Evolutionary conservation across 2,113 vertebrate genomes (phyloP).

Genomic region (Melanotaenia duboulayi): DNA sequence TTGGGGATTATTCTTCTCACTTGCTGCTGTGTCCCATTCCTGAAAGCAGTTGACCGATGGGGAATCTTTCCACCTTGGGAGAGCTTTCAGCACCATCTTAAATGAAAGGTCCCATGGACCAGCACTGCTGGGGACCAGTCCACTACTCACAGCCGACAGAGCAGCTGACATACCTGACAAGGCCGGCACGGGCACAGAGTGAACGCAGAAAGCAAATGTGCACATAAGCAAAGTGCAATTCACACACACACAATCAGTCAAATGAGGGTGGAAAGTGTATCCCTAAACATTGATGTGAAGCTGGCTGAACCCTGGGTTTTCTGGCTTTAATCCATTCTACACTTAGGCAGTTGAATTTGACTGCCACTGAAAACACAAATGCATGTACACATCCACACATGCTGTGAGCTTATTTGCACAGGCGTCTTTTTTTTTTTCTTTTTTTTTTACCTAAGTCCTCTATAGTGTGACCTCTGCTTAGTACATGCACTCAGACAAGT

Average conservation of each 20-base stretch:
- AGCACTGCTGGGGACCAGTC: constrained; percentile 30
- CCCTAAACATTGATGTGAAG: constrained; percentile 73
- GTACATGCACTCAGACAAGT: constrained; percentile 43
- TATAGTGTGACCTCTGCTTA: constrained; percentile 71
- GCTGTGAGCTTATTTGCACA: constrained; percentile 62
- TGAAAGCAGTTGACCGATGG: constrained; percentile 65
- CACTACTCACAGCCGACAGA: constrained; percentile 50
- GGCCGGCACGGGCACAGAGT: constrained; percentile 60
- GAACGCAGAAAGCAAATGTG: constrained; percentile 50
- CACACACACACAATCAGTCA: constrained; percentile 26
- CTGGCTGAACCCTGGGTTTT: constrained; percentile 53
- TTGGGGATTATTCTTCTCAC: constrained; percentile 45
- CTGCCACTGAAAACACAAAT: constrained; percentile 54
- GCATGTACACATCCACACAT: constrained; percentile 14
- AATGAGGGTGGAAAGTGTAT: constrained; percentile 77
- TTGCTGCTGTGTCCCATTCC: constrained; percentile 60
- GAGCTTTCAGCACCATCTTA: constrained; percentile 76
- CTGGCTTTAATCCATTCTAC: constrained; percentile 53
- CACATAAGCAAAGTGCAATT: constrained; percentile 56
- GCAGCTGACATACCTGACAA: constrained; percentile 79
- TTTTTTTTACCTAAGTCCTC: constrained; percentile 61
- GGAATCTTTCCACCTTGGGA: constrained; percentile 72
- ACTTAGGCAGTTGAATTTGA: constrained; percentile 57
- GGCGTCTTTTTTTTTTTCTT: constrained; percentile 39
- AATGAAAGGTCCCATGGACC: constrained; percentile 72